Percentiles rank a stretch among this genome's conserved stretches.
Evolutionary conservation across 1,140 invertebrate species (phyloP).

Genomic region (Apis mellifera): DNA sequence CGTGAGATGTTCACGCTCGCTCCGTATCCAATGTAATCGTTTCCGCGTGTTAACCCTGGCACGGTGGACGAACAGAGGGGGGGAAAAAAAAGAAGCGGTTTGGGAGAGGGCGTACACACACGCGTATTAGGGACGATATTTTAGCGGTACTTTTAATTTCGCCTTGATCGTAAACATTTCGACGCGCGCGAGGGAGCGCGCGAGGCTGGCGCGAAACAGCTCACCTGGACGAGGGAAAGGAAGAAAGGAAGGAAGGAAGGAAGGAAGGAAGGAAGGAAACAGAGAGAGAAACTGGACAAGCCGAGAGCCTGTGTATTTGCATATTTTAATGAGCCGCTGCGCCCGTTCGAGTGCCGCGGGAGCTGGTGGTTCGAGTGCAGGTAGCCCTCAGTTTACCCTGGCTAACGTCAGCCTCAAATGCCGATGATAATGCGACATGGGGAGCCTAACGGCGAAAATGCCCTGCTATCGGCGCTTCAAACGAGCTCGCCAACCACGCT

Average conservation of each 20-base stretch:
- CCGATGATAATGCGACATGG: slow-evolving; percentile 75
- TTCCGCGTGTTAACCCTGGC: slow-evolving; percentile 12
- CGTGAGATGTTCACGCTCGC: slow-evolving; percentile 14
- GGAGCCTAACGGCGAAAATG: slow-evolving; percentile 55
- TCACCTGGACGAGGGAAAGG: slow-evolving; percentile 27
- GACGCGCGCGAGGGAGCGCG: slow-evolving; percentile 69
- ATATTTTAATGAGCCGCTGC: slow-evolving; percentile 81
- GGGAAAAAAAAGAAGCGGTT: slow-evolving; percentile 22
- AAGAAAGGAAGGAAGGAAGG: slow-evolving; percentile 61
- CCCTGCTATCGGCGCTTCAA: slow-evolving; percentile 34
- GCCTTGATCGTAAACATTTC: slow-evolving; percentile 80
- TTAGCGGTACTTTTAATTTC: slow-evolving; percentile 80
- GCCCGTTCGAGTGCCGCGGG: slow-evolving; percentile 65
- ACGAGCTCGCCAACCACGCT: background rate
- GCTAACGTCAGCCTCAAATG: slow-evolving; percentile 67
- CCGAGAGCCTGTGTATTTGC: slow-evolving; percentile 75
- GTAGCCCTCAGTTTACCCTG: slow-evolving; percentile 59
- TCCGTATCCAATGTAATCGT: slow-evolving; percentile 13
- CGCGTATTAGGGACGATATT: slow-evolving; percentile 76
- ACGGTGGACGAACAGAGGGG: no score
- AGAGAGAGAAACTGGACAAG: slow-evolving; percentile 64
- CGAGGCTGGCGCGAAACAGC: slow-evolving; percentile 19
- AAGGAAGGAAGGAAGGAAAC: slow-evolving; percentile 57
- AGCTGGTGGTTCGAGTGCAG: slow-evolving; percentile 66
- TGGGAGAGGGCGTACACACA: slow-evolving; percentile 54